phyloP scores from a whole-genome alignment of 2,888 invertebrate species.

The Diaperis boleti region DNA sequence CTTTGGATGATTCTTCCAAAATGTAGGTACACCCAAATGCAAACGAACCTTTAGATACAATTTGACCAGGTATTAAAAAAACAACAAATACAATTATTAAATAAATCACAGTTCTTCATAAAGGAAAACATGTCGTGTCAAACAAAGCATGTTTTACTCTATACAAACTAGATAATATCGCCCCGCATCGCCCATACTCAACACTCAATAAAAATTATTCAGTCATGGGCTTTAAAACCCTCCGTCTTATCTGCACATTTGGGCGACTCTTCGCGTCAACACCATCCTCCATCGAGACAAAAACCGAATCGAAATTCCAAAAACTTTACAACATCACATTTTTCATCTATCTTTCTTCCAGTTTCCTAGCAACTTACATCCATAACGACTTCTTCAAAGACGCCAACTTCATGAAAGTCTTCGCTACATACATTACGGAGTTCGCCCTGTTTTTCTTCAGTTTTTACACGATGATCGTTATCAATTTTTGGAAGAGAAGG shows the following conservation, averaged over 20 bases:
- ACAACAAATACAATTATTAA: too few relatives aligned
- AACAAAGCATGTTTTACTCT: too few relatives aligned
- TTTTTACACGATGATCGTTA: neutral
- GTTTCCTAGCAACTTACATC: neutral
- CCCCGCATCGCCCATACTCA: too few relatives aligned
- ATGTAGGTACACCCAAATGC: too few relatives aligned
- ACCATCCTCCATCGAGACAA: neutral
- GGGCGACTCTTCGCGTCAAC: neutral
- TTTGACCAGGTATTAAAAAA: too few relatives aligned
- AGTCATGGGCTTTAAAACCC: neutral
- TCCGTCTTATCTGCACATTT: neutral
- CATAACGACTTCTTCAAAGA: conserved; percentile 10
- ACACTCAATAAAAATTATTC: neutral
- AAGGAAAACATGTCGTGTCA: too few relatives aligned
- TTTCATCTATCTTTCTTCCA: neutral
- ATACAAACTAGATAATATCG: too few relatives aligned
- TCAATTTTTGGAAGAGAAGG: neutral
- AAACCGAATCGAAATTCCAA: neutral
- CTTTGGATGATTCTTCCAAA: too few relatives aligned
- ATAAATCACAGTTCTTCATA: too few relatives aligned
- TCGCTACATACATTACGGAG: conserved; percentile 1
- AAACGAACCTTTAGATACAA: too few relatives aligned
- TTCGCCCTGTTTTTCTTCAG: conserved; percentile 1
- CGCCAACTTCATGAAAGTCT: neutral
- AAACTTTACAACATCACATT: neutral